Conservation (phyloP, 2,113 vertebrate genomes). For the Actenoides lindsayi region DNA sequence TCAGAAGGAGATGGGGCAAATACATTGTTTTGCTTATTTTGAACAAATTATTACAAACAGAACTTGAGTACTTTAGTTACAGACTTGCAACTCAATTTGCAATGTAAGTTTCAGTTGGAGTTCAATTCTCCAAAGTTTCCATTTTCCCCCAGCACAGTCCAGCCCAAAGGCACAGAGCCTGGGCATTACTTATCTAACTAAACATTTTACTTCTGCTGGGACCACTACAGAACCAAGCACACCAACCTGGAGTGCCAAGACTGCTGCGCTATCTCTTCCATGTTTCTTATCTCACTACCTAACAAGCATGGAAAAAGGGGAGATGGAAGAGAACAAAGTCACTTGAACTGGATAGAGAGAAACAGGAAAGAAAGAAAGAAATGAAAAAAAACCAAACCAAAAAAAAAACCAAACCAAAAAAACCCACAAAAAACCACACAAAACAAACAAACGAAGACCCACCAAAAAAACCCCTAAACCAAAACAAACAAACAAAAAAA, state of each 20-base stretch:
- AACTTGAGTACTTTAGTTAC: background rate
- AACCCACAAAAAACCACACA: too few relatives aligned
- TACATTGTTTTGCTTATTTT: background rate
- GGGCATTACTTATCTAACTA: background rate
- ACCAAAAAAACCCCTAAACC: too few relatives aligned
- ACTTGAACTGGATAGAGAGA: background rate
- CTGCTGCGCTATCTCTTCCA: background rate
- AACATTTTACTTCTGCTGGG: background rate
- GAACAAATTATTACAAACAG: background rate
- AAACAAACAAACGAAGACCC: background rate
- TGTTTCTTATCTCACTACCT: background rate
- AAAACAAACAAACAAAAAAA: background rate
- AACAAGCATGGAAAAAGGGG: background rate
- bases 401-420: background rate
- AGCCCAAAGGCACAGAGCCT: background rate
- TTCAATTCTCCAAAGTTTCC: background rate
- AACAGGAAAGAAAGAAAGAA: background rate
- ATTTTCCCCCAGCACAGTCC: background rate
- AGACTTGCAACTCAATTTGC: background rate
- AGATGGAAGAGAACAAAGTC: background rate
- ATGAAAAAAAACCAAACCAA: background rate
- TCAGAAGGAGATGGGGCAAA: background rate
- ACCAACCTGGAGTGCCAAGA: rapidly evolving
- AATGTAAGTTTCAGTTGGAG: background rate
- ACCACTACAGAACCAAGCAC: background rate